Base-by-base conservation (phyloP, 2,888 invertebrate genomes). In the Aelia acuminata region DNA sequence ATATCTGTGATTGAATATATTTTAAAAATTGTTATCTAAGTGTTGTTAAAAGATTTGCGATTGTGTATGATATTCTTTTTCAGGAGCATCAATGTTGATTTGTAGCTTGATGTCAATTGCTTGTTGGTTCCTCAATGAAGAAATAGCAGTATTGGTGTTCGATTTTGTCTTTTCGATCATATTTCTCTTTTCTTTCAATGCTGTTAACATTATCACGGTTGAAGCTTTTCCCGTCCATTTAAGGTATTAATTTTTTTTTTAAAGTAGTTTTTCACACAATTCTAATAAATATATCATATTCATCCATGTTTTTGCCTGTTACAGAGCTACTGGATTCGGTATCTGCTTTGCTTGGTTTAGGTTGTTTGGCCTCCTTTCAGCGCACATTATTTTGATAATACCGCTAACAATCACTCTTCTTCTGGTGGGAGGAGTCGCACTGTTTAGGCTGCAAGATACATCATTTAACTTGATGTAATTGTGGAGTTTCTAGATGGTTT, bases 181-280 rank as follows among this genome's bases (percentile, higher is more conserved):
- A 35, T 89, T 89, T 63, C 84, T 90, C 11, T 89, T 88, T 84
- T 87, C 89, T 20, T 90, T 90, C 49, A 90, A 90, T 50, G 84
- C 90, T 13, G 88, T 89, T 57, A 90, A 90, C 47, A 88, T 89
- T 57, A 89, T 88, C 35, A 88, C 90, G 13, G 89, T 89, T 57
- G 89, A 89, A 63, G 70, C 89, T n/a, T 89, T 88, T 49, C 88
- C 89, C 7, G 89, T 89, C 7, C 89, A 89, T 18, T 47, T 89
- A 15, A 89, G 89, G 89, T 89, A 84, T 49, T n/a, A n/a, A n/a
- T n/a, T 53, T 88, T 31, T 49, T 53, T 84, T 3, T 18, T 13
- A 57, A 26, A 57, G 13, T 57, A 20, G 70, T 70, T 47, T 75
- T 87, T 70, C 1, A 43, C 49, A 1, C 26, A 5, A 11, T 26